Base-by-base conservation (phyloP, 2,797 vertebrate species). In the Xerus rutilus region DNA sequence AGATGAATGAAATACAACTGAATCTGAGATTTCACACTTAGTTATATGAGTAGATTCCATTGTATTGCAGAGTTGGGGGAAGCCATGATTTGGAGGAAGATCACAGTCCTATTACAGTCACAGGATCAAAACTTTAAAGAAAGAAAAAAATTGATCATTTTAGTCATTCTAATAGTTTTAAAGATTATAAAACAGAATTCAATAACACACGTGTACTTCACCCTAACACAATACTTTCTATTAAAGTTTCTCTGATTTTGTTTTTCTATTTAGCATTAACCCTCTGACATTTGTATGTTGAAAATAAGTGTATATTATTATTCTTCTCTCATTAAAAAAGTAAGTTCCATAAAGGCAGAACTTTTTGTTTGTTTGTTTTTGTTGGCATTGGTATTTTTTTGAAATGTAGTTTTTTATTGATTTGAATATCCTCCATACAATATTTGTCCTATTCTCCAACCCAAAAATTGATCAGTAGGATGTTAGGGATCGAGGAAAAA, bases 91-190 rank as follows among this genome's bases (percentile, higher is more conserved):
- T 47, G n/a, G 18, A 28, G 30, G 30, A 39, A 39, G 49, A 89
- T 81, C 1, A 28, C 47, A 86, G 10, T 78, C 43, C 57, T 79
- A 3, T 52, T 87, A 87, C 0, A 59, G 67, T 65, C 52, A 72
- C 20, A 67, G 35, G n/a, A 57, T 79, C 43, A 93, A 76, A 93
- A 73, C 52, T 49, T 93, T 88, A 59, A 17, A 69, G 12, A 91
- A 78, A 77, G 52, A 70, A 64, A 86, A 59, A 0, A 59, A 73
- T 64, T 54, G 7, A 83, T 79, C 18, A 69, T 18, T 94, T 87
- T 39, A 14, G 78, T 35, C 11, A 57, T n/a, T 86, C 9, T 72
- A 81, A 93, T 95, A 23, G 89, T 65, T 76, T 76, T 85, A 93
- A 15, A 77, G 62, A 69, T 82, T 77, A 82, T 1, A 90, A 87